Base-by-base conservation (phyloP, 2,888 invertebrate species). In the Eustalomyia histrio region DNA sequence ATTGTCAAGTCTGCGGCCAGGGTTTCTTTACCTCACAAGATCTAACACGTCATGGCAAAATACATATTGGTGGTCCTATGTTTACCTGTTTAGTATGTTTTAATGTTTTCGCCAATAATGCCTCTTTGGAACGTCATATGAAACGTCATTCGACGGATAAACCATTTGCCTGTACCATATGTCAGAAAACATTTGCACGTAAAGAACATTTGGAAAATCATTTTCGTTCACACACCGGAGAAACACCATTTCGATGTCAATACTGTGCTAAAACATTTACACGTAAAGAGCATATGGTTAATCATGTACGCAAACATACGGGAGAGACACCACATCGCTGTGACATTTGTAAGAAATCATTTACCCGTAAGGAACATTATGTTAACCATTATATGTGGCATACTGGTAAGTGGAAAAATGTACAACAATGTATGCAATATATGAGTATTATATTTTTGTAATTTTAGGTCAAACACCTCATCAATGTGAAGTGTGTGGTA, bases 131-230 rank as follows among this genome's bases (percentile, higher is more conserved):
- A 88, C 92, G 95, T 78, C 95, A 95, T 87, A 94, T 95, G 91
- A 96, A 96, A 89, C 92, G 96, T 64, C 93, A 96, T 88, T 93
- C 95, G 4, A 95, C 95, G 79, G 96, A 96, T 89, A 96, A 96
- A 89, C 96, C 96, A 5, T 96, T 96, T 88, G 95, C 94, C 80
- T 96, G 96, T 91, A 94, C 95, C 18, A 95, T 95, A 86, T 97
- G 96, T 90, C 95, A 95, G 84, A 96, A 96, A 90, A 95, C 95
- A 29, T 97, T 97, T 91, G 95, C 96, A 12, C 93, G 96, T 73
- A 96, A 96, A 89, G 96, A 96, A 88, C 96, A 97, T 89, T 92
- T 96, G 83, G 95, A 96, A 90, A 96, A 96, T 91, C 96, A 96
- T 91, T 95, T 96, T 86, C 92, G 96, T 88, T 93, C 96, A 82